phyloP scores from a whole-genome alignment of 64 coral and sea anemone species.

The Pocillopora damicornis region DNA sequence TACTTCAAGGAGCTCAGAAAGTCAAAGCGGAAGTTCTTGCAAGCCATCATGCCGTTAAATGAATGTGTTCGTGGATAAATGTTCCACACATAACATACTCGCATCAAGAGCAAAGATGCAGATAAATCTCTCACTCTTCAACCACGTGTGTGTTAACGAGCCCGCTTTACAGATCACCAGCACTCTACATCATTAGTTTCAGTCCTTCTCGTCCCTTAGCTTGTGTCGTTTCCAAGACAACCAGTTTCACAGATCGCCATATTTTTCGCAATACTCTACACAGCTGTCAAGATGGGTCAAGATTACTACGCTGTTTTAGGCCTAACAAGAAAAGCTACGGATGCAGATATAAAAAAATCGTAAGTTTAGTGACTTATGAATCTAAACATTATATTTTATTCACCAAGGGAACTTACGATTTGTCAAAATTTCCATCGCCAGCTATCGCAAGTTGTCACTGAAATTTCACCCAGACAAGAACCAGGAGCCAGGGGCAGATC shows the following conservation, averaged over 20 bases:
- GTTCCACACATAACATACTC: neutral
- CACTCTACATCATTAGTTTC: constrained; percentile 1
- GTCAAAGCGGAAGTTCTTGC: constrained; percentile 38
- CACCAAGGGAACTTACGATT: neutral
- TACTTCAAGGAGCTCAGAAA: constrained; percentile 16
- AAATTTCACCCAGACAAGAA: constrained; percentile 98
- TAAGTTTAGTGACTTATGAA: constrained; percentile 42
- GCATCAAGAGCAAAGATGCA: neutral
- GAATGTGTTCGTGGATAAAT: neutral
- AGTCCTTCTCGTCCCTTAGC: constrained; percentile 11
- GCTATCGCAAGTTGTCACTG: constrained; percentile 95
- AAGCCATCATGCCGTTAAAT: constrained; percentile 14
- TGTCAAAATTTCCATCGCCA: constrained; percentile 5
- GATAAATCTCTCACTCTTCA: constrained; percentile 14
- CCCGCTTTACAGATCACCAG: neutral
- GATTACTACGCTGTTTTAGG: constrained; percentile 99
- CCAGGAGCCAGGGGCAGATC: constrained; percentile 79
- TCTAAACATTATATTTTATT: neutral
- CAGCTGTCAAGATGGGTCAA: constrained; percentile 86
- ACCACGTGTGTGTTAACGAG: constrained; percentile 25
- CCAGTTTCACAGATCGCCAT: constrained; percentile 34
- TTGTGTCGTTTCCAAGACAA: constrained; percentile 59
- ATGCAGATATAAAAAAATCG: constrained; percentile 98
- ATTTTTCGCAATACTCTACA: constrained; percentile 49
- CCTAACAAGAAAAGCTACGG: constrained; percentile 65